These are phyloP conservation scores for Zaprionus bogoriensis DNA, from an alignment of 2,888 invertebrate genomes.

Conservation along the genomic window DNA sequence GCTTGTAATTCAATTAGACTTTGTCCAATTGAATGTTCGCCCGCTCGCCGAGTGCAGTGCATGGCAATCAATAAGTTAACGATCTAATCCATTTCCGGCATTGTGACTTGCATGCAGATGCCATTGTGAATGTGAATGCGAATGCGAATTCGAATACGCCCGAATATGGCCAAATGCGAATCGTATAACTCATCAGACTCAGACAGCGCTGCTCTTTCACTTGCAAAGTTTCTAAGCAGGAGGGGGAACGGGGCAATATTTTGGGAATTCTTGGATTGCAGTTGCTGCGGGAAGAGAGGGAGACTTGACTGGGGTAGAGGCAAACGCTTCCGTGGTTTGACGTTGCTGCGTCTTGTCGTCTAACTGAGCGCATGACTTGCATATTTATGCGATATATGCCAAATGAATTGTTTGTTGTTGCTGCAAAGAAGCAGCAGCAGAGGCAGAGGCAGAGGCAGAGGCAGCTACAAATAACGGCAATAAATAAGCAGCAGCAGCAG, in stretches of 20 bases:
- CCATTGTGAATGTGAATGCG: no score
- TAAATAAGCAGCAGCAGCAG: conserved; percentile 36
- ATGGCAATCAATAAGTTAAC: conserved; percentile 59
- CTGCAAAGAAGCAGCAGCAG: conserved; percentile 12
- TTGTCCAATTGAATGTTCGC: not conserved
- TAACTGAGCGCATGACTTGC: conserved; percentile 71
- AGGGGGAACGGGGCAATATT: conserved; percentile 8
- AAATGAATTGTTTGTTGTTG: conserved; percentile 61
- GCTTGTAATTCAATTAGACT: not conserved
- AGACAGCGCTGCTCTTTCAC: not conserved
- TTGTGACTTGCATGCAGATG: conserved; percentile 55
- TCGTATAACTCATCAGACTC: not conserved
- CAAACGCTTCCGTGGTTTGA: conserved; percentile 21
- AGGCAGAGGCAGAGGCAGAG: conserved; percentile 17
- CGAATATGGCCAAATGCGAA: conserved; percentile 39
- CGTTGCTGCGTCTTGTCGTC: conserved; percentile 31
- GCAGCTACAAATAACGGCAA: conserved; percentile 41
- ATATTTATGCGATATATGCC: conserved; percentile 66
- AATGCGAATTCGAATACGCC: no score
- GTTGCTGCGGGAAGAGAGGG: conserved; percentile 5
- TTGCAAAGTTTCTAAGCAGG: conserved; percentile 26
- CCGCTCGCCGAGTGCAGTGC: conserved; percentile 4
- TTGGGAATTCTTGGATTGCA: conserved; percentile 38
- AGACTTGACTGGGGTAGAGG: not conserved
- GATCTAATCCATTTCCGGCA: conserved; percentile 55